phyloP scores from a whole-genome alignment of 92 coral and sea anemone species.

The Heteractis magnifica region DNA sequence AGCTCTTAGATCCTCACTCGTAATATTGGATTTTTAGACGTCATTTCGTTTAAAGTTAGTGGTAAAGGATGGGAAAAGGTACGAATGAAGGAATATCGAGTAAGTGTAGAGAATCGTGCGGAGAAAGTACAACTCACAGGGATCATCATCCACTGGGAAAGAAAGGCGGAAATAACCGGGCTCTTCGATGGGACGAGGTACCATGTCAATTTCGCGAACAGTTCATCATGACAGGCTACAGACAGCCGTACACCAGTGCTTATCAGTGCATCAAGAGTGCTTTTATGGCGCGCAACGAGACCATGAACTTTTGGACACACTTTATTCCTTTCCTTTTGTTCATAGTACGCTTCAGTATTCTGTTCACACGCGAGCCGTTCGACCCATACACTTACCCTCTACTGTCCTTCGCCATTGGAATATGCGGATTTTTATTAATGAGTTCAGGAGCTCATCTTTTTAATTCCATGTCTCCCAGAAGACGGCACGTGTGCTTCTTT shows the following conservation, averaged over 20 bases:
- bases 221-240: constrained; percentile 80
- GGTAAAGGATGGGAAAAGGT: constrained; percentile 2
- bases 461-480: constrained; percentile 96
- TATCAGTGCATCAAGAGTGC: constrained; percentile 82
- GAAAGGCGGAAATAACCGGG: constrained; percentile 27
- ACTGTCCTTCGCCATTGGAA: constrained; percentile 84
- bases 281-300: constrained; percentile 77
- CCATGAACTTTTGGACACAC: constrained; percentile 95
- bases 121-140: not conserved
- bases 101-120: not conserved
- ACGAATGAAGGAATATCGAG: not conserved
- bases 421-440: constrained; percentile 92
- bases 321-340: constrained; percentile 81
- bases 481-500: constrained; percentile 90
- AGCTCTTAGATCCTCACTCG: not conserved
- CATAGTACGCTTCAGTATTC: constrained; percentile 54
- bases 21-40: not conserved
- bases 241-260: constrained; percentile 87
- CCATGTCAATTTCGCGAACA: constrained; percentile 91
- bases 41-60: not conserved
- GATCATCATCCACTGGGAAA: not conserved
- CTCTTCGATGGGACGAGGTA: constrained; percentile 70
- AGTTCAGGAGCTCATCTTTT: constrained; percentile 97
- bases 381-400: constrained; percentile 82
- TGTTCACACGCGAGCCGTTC: constrained; percentile 57